Evolutionary conservation across 2,113 vertebrate genomes (phyloP).

Genomic region (Verasper variegatus): DNA sequence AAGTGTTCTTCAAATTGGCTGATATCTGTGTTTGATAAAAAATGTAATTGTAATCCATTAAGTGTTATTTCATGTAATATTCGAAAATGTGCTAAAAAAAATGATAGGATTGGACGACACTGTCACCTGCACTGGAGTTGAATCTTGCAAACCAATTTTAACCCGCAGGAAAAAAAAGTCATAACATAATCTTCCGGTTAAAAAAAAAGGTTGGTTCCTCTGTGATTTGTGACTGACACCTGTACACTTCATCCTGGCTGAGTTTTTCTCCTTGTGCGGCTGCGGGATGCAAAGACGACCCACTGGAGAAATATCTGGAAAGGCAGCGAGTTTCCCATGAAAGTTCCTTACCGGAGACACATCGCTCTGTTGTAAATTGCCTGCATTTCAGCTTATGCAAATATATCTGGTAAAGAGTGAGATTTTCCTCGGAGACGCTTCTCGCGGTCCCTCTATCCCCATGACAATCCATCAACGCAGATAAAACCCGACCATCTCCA

Average conservation of each 20-base stretch:
- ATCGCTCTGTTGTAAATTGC: constrained; percentile 61
- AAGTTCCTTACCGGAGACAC: constrained; percentile 43
- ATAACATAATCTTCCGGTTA: background rate
- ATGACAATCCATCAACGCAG: constrained; percentile 71
- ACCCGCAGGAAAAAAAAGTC: background rate
- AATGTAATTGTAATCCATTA: too few relatives aligned
- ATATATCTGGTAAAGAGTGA: constrained; percentile 58
- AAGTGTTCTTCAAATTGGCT: too few relatives aligned
- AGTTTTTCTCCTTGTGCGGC: constrained; percentile 40
- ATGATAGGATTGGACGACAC: background rate
- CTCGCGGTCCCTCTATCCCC: constrained; percentile 35
- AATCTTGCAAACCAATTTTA: background rate
- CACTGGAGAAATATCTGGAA: constrained; percentile 46
- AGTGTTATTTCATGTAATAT: background rate
- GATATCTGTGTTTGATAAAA: background rate
- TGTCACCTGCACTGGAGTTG: background rate
- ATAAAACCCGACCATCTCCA: constrained; percentile 56
- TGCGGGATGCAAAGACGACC: constrained; percentile 24
- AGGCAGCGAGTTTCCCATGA: constrained; percentile 28
- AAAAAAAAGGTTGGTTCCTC: background rate
- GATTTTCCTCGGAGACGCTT: constrained; percentile 43
- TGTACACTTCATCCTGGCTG: constrained; percentile 24
- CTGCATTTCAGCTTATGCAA: constrained; percentile 68
- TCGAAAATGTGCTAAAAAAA: background rate
- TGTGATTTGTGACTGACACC: constrained; percentile 44